Evolutionary conservation across 1,140 invertebrate genomes (phyloP).

Genomic region (Ganaspis sp.): DNA sequence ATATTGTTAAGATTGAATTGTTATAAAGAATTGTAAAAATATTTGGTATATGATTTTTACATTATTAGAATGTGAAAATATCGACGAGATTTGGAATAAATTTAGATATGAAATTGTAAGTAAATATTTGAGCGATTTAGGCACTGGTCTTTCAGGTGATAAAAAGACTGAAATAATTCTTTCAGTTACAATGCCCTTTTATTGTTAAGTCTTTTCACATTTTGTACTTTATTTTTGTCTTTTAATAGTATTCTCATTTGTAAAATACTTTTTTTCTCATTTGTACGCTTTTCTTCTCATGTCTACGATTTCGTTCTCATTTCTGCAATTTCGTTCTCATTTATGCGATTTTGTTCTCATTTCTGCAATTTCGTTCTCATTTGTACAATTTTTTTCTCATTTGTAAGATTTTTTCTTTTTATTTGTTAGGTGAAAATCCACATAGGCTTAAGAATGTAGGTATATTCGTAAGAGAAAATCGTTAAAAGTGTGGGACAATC

Average conservation of each 20-base stretch:
- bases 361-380: too few relatives aligned
- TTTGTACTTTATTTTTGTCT: not conserved
- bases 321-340: too few relatives aligned
- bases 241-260: too few relatives aligned
- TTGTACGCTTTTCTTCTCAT: too few relatives aligned
- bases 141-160: slow-evolving; percentile 1
- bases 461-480: not conserved
- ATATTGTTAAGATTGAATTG: too few relatives aligned
- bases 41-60: too few relatives aligned
- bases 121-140: not conserved
- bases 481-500: too few relatives aligned
- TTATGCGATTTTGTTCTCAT: too few relatives aligned
- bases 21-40: too few relatives aligned
- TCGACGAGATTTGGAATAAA: not conserved
- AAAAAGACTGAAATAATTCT: not conserved
- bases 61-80: not conserved
- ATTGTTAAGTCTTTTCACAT: not conserved
- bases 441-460: not conserved
- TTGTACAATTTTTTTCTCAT: too few relatives aligned
- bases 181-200: not conserved
- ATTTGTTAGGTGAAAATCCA: not conserved
- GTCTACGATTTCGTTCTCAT: too few relatives aligned
- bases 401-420: not conserved
- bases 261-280: not conserved
- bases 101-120: not conserved